Evolutionary conservation across 2,797 vertebrate genomes (phyloP).

Genomic region (Momotus momota): DNA sequence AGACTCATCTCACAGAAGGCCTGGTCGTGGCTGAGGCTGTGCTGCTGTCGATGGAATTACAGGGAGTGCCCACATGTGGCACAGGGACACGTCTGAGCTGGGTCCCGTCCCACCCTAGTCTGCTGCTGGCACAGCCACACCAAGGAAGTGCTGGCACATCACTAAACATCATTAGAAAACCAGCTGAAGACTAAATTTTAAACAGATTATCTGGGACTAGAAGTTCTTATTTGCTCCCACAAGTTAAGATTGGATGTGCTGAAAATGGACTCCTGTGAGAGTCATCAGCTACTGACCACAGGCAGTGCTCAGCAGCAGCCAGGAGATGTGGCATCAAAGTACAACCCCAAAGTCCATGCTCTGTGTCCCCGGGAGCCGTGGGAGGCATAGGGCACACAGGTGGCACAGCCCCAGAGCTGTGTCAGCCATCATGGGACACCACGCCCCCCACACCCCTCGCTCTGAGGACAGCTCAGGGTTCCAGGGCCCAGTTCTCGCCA

Average conservation of each 20-base stretch:
- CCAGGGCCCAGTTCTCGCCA: accelerated
- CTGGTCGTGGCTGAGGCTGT: accelerated
- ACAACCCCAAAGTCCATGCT: background rate
- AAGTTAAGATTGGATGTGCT: no score
- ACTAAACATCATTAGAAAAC: no score
- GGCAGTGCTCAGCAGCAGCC: background rate
- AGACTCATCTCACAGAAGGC: accelerated
- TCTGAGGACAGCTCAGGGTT: background rate
- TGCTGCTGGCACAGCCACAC: no score
- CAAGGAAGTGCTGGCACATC: no score
- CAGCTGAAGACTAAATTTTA: no score
- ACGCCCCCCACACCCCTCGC: background rate
- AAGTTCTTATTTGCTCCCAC: no score
- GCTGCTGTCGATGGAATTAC: background rate
- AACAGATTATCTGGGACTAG: no score
- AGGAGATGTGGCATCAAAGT: background rate
- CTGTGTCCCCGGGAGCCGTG: background rate
- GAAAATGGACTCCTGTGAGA: background rate
- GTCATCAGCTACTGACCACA: background rate
- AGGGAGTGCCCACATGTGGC: no score
- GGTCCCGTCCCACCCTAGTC: no score
- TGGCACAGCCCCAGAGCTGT: background rate
- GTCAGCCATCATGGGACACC: accelerated
- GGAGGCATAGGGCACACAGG: background rate
- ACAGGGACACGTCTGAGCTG: no score